Base-by-base conservation (phyloP, 2,797 vertebrate species). In the Petrocephalus sullivani region DNA sequence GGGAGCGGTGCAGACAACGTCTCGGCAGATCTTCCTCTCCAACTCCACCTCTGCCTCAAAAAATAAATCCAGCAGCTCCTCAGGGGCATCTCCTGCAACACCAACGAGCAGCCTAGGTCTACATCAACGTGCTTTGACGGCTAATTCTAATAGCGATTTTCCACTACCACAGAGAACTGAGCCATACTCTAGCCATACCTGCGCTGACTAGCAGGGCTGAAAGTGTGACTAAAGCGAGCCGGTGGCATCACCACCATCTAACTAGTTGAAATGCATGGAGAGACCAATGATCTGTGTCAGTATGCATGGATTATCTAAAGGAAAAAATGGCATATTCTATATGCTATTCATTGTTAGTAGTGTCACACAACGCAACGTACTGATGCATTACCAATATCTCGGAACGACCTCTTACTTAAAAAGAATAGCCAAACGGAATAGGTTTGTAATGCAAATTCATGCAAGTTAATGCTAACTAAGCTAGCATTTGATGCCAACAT, bases 41-140 rank as follows among this genome's bases (percentile, higher is more conserved):
- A 99, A 96, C 95, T 99, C 98, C 93, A 99, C 97, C 95, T 99
- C 98, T 16, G 98, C 97, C 93, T 99, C 98, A 94, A 99, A 99
- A 95, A 99, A 99, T 0, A 96, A 97, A 92, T 98, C 97, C 92
- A 99, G 94, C 93, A 99, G 95, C 92, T 99, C 98, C 89, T 99
- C 98, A 10, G 97, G 96, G 89, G 96, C 94, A 90, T 97, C 97
- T 95, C 95, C 96, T 96, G 88, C 71, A 87, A 9, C 92, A 33
- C 21, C 61, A 33, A 33, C 4, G 56, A 51, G 33, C 2, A 4
- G 60, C 41, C 41, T 3, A 85, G 56, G 7, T 19, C 56, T 37
- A 16, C 10, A 0, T 56, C 53, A 33, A 56, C 10, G 2, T 49
- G n/a, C 7, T 53, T 9, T 10, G 19, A 33, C 14, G 64, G 64